Conservation (phyloP, 2,797 vertebrate genomes). For the Enteromius radiatus region DNA sequence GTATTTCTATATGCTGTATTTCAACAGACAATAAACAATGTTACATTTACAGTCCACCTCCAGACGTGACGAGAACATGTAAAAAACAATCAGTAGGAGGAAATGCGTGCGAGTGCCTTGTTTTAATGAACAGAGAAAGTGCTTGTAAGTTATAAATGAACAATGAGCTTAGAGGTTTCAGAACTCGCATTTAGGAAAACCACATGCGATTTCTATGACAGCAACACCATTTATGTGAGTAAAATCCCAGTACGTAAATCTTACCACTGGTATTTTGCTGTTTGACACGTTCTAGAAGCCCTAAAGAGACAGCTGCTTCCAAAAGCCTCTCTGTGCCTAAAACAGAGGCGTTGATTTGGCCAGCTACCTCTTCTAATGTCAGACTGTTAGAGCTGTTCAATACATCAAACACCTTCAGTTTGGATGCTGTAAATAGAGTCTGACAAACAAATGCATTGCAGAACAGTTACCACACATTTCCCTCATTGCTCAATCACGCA, state of each 20-base stretch:
- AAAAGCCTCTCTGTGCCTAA: conserved; percentile 82
- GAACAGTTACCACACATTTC: background rate
- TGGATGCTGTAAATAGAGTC: conserved; percentile 87
- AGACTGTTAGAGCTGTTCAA: conserved; percentile 72
- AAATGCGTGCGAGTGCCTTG: background rate
- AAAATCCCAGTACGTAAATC: background rate
- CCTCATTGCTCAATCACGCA: background rate
- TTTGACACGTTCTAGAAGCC: conserved; percentile 75
- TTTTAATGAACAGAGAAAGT: background rate
- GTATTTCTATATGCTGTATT: conserved; percentile 85
- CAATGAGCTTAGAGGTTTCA: background rate
- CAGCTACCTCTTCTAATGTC: conserved; percentile 76
- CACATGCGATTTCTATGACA: background rate
- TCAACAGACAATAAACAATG: conserved; percentile 47
- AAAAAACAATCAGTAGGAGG: background rate
- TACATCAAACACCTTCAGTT: conserved; percentile 86
- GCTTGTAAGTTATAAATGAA: conserved; percentile 25
- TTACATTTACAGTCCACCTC: conserved; percentile 32
- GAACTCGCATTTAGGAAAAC: background rate
- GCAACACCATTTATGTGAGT: background rate
- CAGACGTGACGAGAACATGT: background rate
- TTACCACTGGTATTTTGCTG: conserved; percentile 69
- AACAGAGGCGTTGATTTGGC: conserved; percentile 72
- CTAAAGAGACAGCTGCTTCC: conserved; percentile 84
- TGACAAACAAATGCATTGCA: conserved; percentile 61